Evolutionary conservation across 2,113 vertebrate genomes (phyloP).

Genomic region (Nesoenas mayeri): DNA sequence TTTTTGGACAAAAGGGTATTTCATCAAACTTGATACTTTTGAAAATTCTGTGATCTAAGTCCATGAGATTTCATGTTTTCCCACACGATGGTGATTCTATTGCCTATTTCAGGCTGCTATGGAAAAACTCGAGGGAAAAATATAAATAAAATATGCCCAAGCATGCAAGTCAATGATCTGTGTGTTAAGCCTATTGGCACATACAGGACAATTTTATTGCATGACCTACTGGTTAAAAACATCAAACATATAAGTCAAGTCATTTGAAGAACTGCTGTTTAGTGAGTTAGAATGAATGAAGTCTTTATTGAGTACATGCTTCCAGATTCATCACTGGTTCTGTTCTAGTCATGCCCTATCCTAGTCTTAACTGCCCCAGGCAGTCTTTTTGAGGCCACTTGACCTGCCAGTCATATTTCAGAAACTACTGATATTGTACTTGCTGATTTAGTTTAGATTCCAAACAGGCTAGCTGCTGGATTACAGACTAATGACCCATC

Average conservation of each 20-base stretch:
- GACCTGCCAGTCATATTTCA: constrained; percentile 82
- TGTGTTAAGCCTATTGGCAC: constrained; percentile 70
- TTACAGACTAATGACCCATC: constrained; percentile 84
- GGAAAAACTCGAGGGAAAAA: constrained; percentile 58
- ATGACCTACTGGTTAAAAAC: constrained; percentile 75
- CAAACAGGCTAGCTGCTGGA: constrained; percentile 74
- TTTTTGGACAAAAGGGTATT: constrained; percentile 14
- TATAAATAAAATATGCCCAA: constrained; percentile 55
- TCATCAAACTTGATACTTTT: constrained; percentile 1
- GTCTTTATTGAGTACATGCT: constrained; percentile 73
- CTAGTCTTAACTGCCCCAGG: constrained; percentile 74
- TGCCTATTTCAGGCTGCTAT: constrained; percentile 30
- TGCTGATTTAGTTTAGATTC: constrained; percentile 79
- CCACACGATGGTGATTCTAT: background rate
- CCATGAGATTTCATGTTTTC: background rate
- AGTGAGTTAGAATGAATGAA: constrained; percentile 80
- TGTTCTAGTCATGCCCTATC: constrained; percentile 68
- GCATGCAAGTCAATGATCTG: constrained; percentile 65
- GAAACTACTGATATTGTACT: constrained; percentile 77
- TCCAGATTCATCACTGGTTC: constrained; percentile 72
- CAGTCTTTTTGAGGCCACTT: constrained; percentile 80
- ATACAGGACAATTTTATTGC: constrained; percentile 70
- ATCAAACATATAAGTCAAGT: constrained; percentile 72
- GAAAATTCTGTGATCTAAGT: background rate
- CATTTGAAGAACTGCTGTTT: constrained; percentile 76